Evolutionary conservation across 37 sponge, comb jelly and placozoan genomes (phyloP), one percentile per base, ranked within the genome.

Genomic region (Agelas oroides): DNA sequence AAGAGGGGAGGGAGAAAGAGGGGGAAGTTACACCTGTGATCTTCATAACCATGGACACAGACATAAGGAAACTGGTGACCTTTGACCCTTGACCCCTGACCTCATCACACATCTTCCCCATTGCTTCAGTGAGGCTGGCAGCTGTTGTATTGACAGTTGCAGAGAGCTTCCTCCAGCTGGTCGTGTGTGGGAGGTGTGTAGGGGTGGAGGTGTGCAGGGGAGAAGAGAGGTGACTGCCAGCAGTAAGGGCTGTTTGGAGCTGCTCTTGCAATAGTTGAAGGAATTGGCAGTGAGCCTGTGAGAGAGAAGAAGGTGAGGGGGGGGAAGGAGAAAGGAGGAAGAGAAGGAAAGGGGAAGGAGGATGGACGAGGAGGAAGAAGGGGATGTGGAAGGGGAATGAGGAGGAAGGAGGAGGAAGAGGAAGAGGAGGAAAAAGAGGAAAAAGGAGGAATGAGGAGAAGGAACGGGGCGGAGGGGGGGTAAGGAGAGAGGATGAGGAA

Each of bases 401-500:
- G 25, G 0, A 27, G 55, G 24, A 80, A 69, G 39, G 53, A 66
- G 52, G 37, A 19, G 25, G 68, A 16, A 56, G 24, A 1, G 39
- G 55, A 32, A 21, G 21, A n/a, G 66, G 53, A 19, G 69, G 25
- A 23, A 11, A 3, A 1, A 35, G 56, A 57, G 25, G 69, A n/a
- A 3, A 17, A 33, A 18, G 1, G 30, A 5, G 21, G 39, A 5
- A 63, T 33, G 55, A 31, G 64, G 25, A 39, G 19, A 36, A 78
- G 3, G 38, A 40, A 61, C 41, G 36, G 64, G 64, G 40, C 39
- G 40, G 1, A 63, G 64, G 39, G 36, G 64, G 64, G 40, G 64
- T 20, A 13, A 63, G 64, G 39, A 5, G 64, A 39, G 78, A 61
- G 64, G 41, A 63, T 5, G 64, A 21, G 78, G 60, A 40, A 61